Conservation (phyloP, 2,797 vertebrate species). For the Vespertilio murinus region DNA sequence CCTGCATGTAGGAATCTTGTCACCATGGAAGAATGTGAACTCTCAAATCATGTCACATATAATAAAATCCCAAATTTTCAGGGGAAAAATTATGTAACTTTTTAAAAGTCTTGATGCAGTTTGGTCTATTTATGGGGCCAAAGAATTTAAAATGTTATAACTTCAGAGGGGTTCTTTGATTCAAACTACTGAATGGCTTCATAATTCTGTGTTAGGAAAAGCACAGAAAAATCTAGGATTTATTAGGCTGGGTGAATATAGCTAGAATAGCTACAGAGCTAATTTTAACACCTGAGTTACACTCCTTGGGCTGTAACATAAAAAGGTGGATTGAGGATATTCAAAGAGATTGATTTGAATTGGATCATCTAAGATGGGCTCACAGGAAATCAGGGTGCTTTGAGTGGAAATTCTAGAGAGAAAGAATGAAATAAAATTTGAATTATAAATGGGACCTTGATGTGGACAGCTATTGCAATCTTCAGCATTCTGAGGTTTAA, state of each 20-base stretch:
- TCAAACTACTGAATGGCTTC: not conserved
- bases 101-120: not conserved
- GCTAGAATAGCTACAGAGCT: constrained; percentile 23
- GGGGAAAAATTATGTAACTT: constrained; percentile 15
- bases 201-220: constrained; percentile 46
- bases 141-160: constrained; percentile 20
- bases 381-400: constrained; percentile 67
- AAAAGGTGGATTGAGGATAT: constrained; percentile 42
- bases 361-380: constrained; percentile 36
- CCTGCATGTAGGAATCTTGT: not conserved
- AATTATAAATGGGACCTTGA: constrained; percentile 24
- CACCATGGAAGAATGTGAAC: not conserved
- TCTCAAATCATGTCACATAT: not conserved
- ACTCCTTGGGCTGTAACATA: constrained; percentile 10
- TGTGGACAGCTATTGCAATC: not conserved
- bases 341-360: constrained; percentile 63
- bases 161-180: constrained; percentile 56
- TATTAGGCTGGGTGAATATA: constrained; percentile 44
- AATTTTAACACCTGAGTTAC: constrained; percentile 40
- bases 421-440: constrained; percentile 61
- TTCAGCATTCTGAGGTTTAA: constrained; percentile 7
- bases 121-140: constrained; percentile 17
- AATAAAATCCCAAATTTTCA: not conserved
- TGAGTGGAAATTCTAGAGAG: constrained; percentile 49
- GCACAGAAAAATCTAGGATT: constrained; percentile 32